Evolutionary conservation across 2,888 invertebrate genomes (phyloP).

Genomic region (Hirtodrosophila trivittata): DNA sequence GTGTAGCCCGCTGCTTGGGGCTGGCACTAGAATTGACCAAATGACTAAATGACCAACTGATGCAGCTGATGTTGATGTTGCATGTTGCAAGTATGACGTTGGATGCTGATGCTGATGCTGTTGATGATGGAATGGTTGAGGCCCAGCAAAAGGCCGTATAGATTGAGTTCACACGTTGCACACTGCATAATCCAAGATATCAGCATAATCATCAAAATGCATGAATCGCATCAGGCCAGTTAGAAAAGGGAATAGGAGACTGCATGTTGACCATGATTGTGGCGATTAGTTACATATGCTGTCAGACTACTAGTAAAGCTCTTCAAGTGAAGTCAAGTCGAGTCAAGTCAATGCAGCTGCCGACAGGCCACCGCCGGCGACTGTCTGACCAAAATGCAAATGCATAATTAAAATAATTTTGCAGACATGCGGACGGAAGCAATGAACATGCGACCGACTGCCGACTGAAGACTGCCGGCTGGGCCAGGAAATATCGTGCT

Average conservation of each 20-base stretch:
- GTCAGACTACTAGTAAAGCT: constrained; percentile 16
- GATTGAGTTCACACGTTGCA: constrained; percentile 71
- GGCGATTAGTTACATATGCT: constrained; percentile 66
- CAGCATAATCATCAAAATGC: constrained; percentile 75
- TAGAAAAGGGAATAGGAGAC: background rate
- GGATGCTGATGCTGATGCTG: constrained; percentile 10
- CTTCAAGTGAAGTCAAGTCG: constrained; percentile 12
- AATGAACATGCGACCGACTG: constrained; percentile 54
- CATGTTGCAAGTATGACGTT: constrained; percentile 1
- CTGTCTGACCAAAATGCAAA: constrained; percentile 56
- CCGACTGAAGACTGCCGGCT: constrained; percentile 16
- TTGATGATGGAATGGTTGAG: constrained; percentile 52
- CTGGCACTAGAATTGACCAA: constrained; percentile 28
- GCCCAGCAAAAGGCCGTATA: constrained; percentile 12
- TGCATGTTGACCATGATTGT: constrained; percentile 23
- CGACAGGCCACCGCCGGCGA: constrained; percentile 19
- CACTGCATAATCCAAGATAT: constrained; percentile 62
- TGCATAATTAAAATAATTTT: constrained; percentile 71
- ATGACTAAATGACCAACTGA: constrained; percentile 53
- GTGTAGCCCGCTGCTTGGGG: constrained; percentile 15
- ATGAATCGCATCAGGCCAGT: constrained; percentile 55
- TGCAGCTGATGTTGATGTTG: constrained; percentile 47
- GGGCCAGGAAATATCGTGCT: constrained; percentile 37
- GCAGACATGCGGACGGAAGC: constrained; percentile 58
- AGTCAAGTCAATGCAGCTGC: constrained; percentile 24